Percentiles rank a stretch among this genome's conserved stretches.
Conservation (phyloP, 1,140 invertebrate species). For the Lepidurus packardi region DNA sequence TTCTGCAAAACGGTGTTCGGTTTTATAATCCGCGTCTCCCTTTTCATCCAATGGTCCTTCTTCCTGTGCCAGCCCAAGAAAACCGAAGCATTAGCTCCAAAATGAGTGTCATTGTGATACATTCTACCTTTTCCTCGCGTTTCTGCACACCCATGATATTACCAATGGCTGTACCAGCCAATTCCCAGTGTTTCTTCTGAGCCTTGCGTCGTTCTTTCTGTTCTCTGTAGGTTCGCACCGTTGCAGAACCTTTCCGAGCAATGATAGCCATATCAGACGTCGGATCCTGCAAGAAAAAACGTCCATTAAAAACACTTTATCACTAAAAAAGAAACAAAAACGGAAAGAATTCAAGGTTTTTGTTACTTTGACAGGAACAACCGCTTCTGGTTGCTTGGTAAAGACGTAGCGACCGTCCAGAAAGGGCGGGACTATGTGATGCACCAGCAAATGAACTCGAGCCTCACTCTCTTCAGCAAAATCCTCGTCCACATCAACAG, state of each 20-base stretch:
- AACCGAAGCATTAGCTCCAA: neutral
- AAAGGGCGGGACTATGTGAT: constrained; percentile 98
- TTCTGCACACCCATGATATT: constrained; percentile 79
- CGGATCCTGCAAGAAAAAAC: constrained; percentile 63
- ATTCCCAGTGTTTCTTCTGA: constrained; percentile 98
- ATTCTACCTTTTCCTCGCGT: constrained; percentile 27
- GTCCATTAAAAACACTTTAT: neutral
- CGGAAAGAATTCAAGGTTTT: no score
- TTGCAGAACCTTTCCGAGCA: constrained; percentile 86
- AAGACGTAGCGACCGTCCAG: constrained; percentile 97
- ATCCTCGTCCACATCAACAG: constrained; percentile 83
- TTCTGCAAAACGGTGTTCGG: constrained; percentile 92
- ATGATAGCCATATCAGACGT: constrained; percentile 97
- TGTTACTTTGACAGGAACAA: constrained; percentile 72
- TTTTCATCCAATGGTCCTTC: constrained; percentile 44
- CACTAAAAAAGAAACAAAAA: no score
- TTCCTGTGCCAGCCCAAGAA: constrained; percentile 18
- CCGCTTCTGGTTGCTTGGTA: constrained; percentile 96
- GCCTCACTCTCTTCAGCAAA: constrained; percentile 87
- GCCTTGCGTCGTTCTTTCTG: constrained; percentile 93
- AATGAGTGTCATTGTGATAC: neutral
- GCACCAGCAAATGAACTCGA: constrained; percentile 90
- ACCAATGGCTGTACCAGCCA: constrained; percentile 92
- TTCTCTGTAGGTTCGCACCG: constrained; percentile 85
- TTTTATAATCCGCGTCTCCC: constrained; percentile 67